phyloP scores from a whole-genome alignment of 2,113 vertebrate genomes.

The Nansenia antarctica region DNA sequence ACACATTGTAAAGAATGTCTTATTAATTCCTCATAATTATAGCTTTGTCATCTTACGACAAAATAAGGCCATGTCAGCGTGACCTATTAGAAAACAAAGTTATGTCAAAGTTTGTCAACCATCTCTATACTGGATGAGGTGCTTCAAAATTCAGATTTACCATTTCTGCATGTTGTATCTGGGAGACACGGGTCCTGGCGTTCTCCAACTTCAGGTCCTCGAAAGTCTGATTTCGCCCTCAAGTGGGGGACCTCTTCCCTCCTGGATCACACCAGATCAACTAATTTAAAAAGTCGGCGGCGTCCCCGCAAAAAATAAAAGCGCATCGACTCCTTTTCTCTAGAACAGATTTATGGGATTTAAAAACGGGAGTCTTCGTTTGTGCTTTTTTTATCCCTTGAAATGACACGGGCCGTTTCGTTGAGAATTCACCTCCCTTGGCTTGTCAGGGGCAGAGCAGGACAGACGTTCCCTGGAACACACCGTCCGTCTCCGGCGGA shows the following conservation, averaged over 20 bases:
- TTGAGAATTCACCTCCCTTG: constrained; percentile 43
- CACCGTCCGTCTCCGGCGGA: constrained; percentile 37
- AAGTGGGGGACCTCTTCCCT: constrained; percentile 76
- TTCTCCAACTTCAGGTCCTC: constrained; percentile 64
- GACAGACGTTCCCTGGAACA: constrained; percentile 47
- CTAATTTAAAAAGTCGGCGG: constrained; percentile 29
- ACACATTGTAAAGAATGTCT: neutral
- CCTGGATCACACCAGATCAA: constrained; percentile 34
- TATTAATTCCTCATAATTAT: neutral
- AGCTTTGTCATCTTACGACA: neutral
- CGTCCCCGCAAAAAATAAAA: constrained; percentile 40
- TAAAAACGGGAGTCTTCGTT: constrained; percentile 1
- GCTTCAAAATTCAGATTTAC: constrained; percentile 68
- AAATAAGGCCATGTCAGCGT: neutral
- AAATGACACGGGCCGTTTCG: constrained; percentile 20
- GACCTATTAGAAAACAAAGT: constrained; percentile 22
- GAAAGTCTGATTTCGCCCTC: constrained; percentile 78
- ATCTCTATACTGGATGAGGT: neutral
- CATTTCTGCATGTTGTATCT: constrained; percentile 80
- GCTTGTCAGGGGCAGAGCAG: neutral
- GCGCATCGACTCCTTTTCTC: neutral
- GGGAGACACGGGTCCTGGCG: constrained; percentile 66
- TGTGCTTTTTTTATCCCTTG: constrained; percentile 17
- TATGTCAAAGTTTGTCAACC: neutral
- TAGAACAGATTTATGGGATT: constrained; percentile 29